These are phyloP conservation scores for Oxyura jamaicensis DNA, from an alignment of 2,113 vertebrate genomes.

Conservation along the genomic window DNA sequence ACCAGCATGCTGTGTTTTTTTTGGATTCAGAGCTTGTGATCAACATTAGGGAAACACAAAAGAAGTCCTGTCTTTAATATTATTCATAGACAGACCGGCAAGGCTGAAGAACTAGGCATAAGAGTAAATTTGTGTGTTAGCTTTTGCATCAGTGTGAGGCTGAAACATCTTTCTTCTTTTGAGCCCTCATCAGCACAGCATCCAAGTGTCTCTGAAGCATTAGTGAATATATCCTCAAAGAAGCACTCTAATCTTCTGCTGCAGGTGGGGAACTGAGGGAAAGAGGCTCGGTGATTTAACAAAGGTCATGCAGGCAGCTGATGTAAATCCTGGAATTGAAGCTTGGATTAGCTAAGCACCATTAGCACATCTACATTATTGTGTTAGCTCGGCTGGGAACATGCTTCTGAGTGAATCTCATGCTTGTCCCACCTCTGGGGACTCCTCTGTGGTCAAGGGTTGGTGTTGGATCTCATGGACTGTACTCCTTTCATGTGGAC, in stretches of 20 bases:
- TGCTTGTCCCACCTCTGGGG: neutral
- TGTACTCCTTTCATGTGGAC: neutral
- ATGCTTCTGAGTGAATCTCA: neutral
- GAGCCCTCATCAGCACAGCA: neutral
- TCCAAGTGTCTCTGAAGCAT: neutral
- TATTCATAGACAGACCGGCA: neutral
- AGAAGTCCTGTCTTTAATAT: neutral
- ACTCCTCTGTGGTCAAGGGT: too few relatives aligned
- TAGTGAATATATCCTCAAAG: neutral
- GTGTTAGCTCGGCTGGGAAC: neutral
- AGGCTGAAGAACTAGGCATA: neutral
- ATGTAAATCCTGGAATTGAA: neutral
- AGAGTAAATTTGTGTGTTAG: neutral
- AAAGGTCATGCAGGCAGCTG: neutral
- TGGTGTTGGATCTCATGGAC: rapidly evolving
- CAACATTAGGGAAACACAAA: neutral
- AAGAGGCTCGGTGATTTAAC: neutral
- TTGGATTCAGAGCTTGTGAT: neutral
- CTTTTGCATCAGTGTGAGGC: neutral
- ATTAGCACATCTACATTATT: neutral
- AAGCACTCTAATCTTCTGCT: neutral
- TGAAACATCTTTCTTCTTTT: neutral
- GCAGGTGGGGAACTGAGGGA: neutral
- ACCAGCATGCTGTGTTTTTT: neutral
- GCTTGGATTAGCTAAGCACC: neutral